These are phyloP conservation scores for Tupiocoris notatus DNA, from an alignment of 2,888 invertebrate genomes.

Conservation along the genomic window DNA sequence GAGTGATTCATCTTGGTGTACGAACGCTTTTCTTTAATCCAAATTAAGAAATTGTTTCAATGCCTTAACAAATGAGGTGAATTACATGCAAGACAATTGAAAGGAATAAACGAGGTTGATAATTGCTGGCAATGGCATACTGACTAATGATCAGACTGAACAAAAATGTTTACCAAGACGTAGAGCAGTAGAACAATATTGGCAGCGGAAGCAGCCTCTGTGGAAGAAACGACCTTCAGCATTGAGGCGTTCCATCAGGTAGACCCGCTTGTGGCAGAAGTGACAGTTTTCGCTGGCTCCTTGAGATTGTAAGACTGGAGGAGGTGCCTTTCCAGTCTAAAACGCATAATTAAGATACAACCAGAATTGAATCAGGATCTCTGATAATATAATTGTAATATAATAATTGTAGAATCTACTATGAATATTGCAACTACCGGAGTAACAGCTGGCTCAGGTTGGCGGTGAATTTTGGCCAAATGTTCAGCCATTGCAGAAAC, in stretches of 20 bases:
- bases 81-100: neutral
- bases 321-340: slow-evolving; percentile 61
- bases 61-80: neutral
- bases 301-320: slow-evolving; percentile 63
- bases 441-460: slow-evolving; percentile 55
- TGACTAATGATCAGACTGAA: no score
- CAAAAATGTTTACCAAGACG: slow-evolving; percentile 64
- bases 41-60: no score
- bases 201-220: slow-evolving; percentile 90
- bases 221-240: slow-evolving; percentile 90
- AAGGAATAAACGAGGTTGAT: no score
- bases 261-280: slow-evolving; percentile 89
- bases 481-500: slow-evolving; percentile 87
- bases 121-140: no score
- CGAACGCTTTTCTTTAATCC: neutral
- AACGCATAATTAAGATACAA: slow-evolving; percentile 48
- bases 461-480: slow-evolving; percentile 61
- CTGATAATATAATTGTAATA: no score
- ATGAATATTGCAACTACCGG: no score
- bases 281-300: slow-evolving; percentile 74
- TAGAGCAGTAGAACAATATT: slow-evolving; percentile 83
- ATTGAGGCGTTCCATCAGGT: slow-evolving; percentile 86
- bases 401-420: no score
- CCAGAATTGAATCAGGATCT: slow-evolving; percentile 16
- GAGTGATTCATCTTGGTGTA: slow-evolving; percentile 12